Conservation (phyloP, 2,113 vertebrate genomes). For the Sardina pilchardus region DNA sequence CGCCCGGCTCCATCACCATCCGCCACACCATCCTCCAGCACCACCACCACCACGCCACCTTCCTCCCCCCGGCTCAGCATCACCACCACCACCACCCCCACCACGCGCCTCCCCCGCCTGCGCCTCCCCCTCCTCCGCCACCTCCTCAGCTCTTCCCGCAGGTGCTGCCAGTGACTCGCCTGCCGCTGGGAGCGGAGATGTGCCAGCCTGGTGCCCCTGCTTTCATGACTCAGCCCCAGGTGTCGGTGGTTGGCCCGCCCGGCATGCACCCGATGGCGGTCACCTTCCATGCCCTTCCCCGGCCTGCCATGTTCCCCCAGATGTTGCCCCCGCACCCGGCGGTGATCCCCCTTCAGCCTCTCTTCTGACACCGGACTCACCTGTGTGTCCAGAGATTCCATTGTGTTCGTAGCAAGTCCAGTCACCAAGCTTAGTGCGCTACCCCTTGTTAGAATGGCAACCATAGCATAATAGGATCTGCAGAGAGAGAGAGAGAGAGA, state of each 20-base stretch:
- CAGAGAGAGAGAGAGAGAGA: slow-evolving; percentile 15
- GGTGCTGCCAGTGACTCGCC: slow-evolving; percentile 69
- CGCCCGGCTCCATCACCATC: slow-evolving; percentile 77
- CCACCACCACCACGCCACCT: slow-evolving; percentile 58
- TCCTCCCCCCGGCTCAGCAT: slow-evolving; percentile 70
- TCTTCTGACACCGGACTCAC: slow-evolving; percentile 66
- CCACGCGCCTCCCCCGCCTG: slow-evolving; percentile 77
- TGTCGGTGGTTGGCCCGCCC: slow-evolving; percentile 72
- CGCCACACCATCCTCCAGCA: slow-evolving; percentile 81
- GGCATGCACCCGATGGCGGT: slow-evolving; percentile 71
- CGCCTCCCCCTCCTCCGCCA: slow-evolving; percentile 67
- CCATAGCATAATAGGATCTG: background rate
- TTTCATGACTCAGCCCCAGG: slow-evolving; percentile 67
- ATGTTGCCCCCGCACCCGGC: slow-evolving; percentile 74
- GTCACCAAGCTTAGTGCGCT: background rate
- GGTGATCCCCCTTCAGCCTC: slow-evolving; percentile 80
- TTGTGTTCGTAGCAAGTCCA: background rate
- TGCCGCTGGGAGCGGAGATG: slow-evolving; percentile 72
- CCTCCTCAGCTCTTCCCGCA: slow-evolving; percentile 78
- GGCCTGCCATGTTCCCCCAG: slow-evolving; percentile 68
- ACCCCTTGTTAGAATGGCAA: background rate
- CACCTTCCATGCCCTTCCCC: slow-evolving; percentile 74
- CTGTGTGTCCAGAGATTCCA: background rate
- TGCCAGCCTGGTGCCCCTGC: slow-evolving; percentile 61
- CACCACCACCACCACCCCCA: slow-evolving; percentile 77